A percentile compares a stretch with the other conserved stretches of the same genome.
Conservation (phyloP, 1,140 invertebrate species). For the Drosophila tani region DNA sequence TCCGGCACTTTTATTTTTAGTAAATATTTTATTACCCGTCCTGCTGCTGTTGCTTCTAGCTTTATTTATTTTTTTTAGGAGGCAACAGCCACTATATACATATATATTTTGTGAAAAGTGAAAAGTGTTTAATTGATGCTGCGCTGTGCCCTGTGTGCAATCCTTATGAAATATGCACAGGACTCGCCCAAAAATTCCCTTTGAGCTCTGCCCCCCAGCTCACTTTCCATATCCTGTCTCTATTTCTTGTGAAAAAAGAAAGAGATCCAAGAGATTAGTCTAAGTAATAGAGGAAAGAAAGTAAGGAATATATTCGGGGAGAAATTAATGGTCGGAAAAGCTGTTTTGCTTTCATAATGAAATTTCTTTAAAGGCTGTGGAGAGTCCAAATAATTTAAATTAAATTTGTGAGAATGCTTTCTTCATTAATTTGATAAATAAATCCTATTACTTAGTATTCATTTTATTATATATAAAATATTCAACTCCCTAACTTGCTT, state of each 20-base stretch:
- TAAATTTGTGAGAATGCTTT: no score
- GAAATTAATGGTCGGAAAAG: neutral
- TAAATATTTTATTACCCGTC: conserved; percentile 47
- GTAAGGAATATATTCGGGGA: no score
- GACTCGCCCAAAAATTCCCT: conserved; percentile 45
- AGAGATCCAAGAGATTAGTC: conserved; percentile 3
- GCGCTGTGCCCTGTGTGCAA: conserved; percentile 12
- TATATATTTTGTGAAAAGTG: neutral
- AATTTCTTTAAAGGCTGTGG: no score
- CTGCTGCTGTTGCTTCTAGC: conserved; percentile 8
- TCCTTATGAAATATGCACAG: conserved; percentile 51
- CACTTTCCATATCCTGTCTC: neutral
- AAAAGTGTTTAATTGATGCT: conserved; percentile 70
- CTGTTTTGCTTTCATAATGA: neutral
- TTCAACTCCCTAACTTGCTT: no score
- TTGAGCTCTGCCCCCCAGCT: conserved; percentile 26
- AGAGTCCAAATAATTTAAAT: no score
- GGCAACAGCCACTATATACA: neutral
- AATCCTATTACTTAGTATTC: no score
- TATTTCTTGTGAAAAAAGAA: neutral
- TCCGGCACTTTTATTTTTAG: conserved; percentile 50
- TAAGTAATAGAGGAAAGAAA: neutral
- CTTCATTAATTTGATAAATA: no score
- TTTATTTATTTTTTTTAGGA: conserved; percentile 12
- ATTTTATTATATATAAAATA: no score